Conservation (phyloP, 2,888 invertebrate species). For the Macrostomum cliftonense region DNA sequence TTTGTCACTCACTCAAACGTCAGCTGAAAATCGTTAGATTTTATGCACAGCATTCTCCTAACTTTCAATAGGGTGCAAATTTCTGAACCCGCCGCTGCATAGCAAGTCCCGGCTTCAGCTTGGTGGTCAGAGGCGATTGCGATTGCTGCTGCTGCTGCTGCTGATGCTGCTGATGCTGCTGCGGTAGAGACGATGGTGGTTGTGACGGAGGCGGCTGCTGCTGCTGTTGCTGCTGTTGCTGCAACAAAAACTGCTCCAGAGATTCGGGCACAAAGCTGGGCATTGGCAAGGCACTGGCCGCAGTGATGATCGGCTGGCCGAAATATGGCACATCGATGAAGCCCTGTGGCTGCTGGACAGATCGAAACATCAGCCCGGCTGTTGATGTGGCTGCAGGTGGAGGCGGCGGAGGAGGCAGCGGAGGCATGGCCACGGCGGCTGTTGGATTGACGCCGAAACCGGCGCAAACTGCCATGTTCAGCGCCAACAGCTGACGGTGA, state of each 20-base stretch:
- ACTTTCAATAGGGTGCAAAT: not conserved
- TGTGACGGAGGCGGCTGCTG: not conserved
- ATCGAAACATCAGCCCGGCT: no score
- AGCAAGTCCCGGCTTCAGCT: not conserved
- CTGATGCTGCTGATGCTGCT: no score
- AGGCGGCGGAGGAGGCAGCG: slow-evolving; percentile 47
- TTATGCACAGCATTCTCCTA: no score
- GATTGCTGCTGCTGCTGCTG: no score
- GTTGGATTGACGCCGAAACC: slow-evolving; percentile 41
- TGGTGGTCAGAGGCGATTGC: not conserved
- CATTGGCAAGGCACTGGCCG: no score
- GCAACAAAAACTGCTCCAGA: not conserved
- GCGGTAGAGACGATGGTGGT: no score
- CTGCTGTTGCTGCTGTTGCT: no score
- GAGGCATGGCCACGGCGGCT: slow-evolving; percentile 39
- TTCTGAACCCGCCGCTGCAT: not conserved
- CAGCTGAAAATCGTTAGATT: no score
- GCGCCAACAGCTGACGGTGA: slow-evolving; percentile 52
- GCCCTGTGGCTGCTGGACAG: no score
- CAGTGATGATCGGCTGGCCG: no score
- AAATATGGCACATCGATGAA: no score
- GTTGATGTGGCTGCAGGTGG: not conserved
- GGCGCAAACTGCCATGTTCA: slow-evolving; percentile 40
- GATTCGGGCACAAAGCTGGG: not conserved
- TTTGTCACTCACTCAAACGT: no score